These are phyloP conservation scores for Eupithecia insigniata DNA, from an alignment of 2,888 invertebrate species.

Conservation along the genomic window DNA sequence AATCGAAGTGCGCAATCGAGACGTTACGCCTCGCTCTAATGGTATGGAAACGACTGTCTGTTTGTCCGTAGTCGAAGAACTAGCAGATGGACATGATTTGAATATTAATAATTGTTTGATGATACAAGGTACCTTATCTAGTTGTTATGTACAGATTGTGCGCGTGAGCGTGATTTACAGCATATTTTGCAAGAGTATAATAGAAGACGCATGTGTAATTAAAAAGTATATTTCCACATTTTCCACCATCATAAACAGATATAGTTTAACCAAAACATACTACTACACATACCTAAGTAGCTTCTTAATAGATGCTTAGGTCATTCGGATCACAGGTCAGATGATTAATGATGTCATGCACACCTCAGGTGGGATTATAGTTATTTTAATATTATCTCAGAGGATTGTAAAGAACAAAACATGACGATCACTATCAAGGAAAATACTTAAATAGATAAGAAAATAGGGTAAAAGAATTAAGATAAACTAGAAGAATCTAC, in stretches of 20 bases:
- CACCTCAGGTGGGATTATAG: not conserved
- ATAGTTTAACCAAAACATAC: not conserved
- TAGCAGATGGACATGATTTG: slow-evolving; percentile 33
- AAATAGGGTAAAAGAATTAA: slow-evolving; percentile 18
- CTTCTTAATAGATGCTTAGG: not conserved
- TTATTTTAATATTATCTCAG: not conserved
- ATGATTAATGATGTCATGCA: slow-evolving; percentile 5
- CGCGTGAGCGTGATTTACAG: not conserved
- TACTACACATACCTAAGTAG: not conserved
- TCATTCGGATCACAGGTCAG: not conserved
- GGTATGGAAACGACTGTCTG: slow-evolving; percentile 51
- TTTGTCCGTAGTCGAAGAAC: slow-evolving; percentile 33
- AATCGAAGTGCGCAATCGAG: slow-evolving; percentile 23
- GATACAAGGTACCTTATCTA: not conserved
- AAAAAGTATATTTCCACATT: not conserved
- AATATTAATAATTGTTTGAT: slow-evolving; percentile 35
- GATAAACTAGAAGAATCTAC: slow-evolving; percentile 18
- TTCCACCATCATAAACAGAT: not conserved
- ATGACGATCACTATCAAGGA: not conserved
- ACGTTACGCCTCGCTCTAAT: slow-evolving; percentile 51
- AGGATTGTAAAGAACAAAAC: not conserved
- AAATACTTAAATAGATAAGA: not conserved
- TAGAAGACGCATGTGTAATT: not conserved
- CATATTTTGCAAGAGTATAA: not conserved
- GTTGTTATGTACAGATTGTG: not conserved